Base-by-base conservation (phyloP, 1,140 invertebrate genomes). In the Bombus affinis region DNA sequence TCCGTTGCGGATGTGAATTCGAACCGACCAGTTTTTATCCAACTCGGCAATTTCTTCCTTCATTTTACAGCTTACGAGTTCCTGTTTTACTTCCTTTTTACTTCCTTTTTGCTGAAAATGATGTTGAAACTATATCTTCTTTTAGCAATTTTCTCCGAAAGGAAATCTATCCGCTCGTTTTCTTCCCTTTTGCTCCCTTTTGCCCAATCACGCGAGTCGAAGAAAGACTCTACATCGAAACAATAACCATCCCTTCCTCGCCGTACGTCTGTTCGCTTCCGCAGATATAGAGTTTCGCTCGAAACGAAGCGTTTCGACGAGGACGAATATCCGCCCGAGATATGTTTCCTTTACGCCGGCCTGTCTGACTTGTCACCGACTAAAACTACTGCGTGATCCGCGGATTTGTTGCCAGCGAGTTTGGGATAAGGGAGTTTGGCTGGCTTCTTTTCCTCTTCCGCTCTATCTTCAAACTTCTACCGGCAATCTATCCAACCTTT, bases 351-450 rank as follows among this genome's bases (percentile, higher is more conserved):
- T 37, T 37, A 28, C 47, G 18, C 22, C 78, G 13, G 15, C 2
- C 68, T 71, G 71, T 75, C 72, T 25, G 81, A 82, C 71, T 47
- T 62, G 71, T 66, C 81, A 32, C 22, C 57, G 71, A 66, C 71
- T 12, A 8, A 22, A 32, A 75, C 81, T 66, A 82, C 59, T 53
- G 66, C 22, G n/a, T 3, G 53, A 65, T 73, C 22, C n/a, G 3
- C 8, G 37, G 28, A 81, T 57, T 44, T 32, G 42, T 68, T 42
- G 59, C 28, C 4, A 18, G 6, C 13, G 62, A 28, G 9, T n/a
- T n/a, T 6, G 22, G 32, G 32, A 15, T 25, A 28, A 75, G 73
- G 28, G 25, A 72, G 28, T 39, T 73, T 25, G 57, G 2, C 6
- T 25, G 15, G 8, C 22, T 39, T 10, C 18, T 25, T 10, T 25